A percentile compares a stretch with the other conserved stretches of the same genome.
Conservation (phyloP, 2,888 invertebrate genomes). For the Fabriciana adippe region DNA sequence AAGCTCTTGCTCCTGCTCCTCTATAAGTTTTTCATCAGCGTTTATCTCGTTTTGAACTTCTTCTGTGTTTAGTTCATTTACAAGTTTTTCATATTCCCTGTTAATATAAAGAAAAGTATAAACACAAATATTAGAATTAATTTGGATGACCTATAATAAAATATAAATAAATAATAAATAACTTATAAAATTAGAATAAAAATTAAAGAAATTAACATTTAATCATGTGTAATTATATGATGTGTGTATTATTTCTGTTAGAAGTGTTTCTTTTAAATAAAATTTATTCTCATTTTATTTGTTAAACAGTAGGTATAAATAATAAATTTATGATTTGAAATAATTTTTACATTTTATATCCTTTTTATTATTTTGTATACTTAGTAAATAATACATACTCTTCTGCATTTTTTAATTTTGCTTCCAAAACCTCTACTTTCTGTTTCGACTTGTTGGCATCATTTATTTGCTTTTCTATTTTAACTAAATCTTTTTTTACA, state of each 20-base stretch:
- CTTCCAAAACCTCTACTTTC: conserved; percentile 76
- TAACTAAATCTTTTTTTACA: conserved; percentile 80
- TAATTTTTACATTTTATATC: too few species aligned
- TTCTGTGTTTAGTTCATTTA: conserved; percentile 78
- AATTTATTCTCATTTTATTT: too few species aligned
- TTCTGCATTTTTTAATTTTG: conserved; percentile 71
- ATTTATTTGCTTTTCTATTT: conserved; percentile 80
- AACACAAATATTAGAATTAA: conserved; percentile 39
- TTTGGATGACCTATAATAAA: too few species aligned
- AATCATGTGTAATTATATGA: too few species aligned
- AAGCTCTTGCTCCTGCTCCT: conserved; percentile 81
- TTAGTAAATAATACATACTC: conserved; percentile 54
- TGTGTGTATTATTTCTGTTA: too few species aligned
- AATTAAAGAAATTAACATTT: too few species aligned
- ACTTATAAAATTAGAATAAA: too few species aligned
- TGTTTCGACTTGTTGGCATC: conserved; percentile 83
- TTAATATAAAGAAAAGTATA: conserved; percentile 35
- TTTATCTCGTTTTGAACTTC: conserved; percentile 83
- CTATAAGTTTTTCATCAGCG: conserved; percentile 80
- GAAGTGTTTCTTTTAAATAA: too few species aligned
- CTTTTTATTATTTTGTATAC: neutral
- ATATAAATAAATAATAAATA: neutral
- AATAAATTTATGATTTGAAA: too few species aligned
- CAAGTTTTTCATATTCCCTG: conserved; percentile 68
- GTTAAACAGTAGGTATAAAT: too few species aligned